Evolutionary conservation across 2,888 invertebrate species (phyloP), one percentile per base, ranked within the genome.

Genomic region (Acleris laterana): DNA sequence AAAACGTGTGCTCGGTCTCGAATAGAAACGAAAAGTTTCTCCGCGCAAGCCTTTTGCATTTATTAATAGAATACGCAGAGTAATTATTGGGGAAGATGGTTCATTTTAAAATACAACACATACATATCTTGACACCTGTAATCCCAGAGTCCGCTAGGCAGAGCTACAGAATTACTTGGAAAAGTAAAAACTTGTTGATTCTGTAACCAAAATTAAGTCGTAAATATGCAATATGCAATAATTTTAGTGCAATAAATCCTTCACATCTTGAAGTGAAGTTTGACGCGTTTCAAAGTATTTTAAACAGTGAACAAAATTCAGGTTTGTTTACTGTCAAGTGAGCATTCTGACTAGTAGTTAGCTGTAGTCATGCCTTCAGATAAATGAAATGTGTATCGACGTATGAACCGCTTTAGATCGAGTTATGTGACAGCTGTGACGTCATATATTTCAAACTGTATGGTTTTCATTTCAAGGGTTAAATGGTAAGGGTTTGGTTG

Each of bases 1-100:
- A 81, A 82, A 86, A 84, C 77, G 80, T 75, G 74, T 72, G 73
- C 72, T 69, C 68, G 64, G 68, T 74, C 74, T 74, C 70, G 74
- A 78, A 80, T 75, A 76, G 77, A 76, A 75, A 78, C 76, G 73
- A 77, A 66, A 66, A 78, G 75, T 77, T 76, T 72, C 73, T 68
- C 67, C 63, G 64, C 62, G 69, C 70, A 70, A 69, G 72, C 72
- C 77, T 74, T 77, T 69, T 81, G 82, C 79, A 85, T 85, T 78
- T 76, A 77, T 80, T 77, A 82, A 72, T 61, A 57, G 70, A 62
- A 50, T 66, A n/a, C 49, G 16, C 6, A 38, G 55, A 32, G 1
- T 44, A 16, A 0, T 7, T 0, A 11, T n/a, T 20, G 11, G 1
- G 5, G 49, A 60, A 65, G 55, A 55, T 44, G 20, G 11, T 16